A percentile compares a stretch with the other conserved stretches of the same genome.
phyloP scores from a whole-genome alignment of 1,140 invertebrate species.

The Drosophila bocki region DNA sequence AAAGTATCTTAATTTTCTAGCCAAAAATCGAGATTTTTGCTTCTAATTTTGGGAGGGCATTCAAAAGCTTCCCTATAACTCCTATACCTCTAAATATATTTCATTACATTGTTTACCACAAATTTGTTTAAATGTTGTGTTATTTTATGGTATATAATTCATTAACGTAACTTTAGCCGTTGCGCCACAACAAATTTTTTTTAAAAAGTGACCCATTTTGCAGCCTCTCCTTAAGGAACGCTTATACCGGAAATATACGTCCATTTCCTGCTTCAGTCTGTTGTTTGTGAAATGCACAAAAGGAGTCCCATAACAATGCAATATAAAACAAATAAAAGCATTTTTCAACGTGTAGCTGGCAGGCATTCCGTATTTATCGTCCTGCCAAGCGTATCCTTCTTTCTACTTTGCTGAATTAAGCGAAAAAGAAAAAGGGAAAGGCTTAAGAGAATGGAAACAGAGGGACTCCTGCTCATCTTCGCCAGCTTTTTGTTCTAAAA shows the following conservation, averaged over 20 bases:
- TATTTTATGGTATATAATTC: no score
- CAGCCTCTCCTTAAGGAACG: no score
- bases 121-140: no score
- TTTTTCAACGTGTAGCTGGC: constrained; percentile 13
- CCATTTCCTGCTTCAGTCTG: neutral
- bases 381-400: constrained; percentile 1
- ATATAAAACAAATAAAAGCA: neutral
- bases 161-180: no score
- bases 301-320: constrained; percentile 15
- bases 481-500: constrained; percentile 1
- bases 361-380: constrained; percentile 6
- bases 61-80: no score
- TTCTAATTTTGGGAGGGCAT: no score
- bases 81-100: no score
- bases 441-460: neutral
- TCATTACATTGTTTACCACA: no score
- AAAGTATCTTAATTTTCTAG: no score
- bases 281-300: constrained; percentile 6
- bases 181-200: no score
- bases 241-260: neutral
- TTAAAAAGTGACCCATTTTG: no score
- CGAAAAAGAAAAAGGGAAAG: constrained; percentile 19
- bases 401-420: constrained; percentile 11
- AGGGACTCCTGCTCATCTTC: neutral
- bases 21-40: no score